A percentile compares a stretch with the other conserved stretches of the same genome.
These are phyloP conservation scores for Nemapogon koenigi DNA, from an alignment of 2,888 invertebrate species.

Conservation along the genomic window DNA sequence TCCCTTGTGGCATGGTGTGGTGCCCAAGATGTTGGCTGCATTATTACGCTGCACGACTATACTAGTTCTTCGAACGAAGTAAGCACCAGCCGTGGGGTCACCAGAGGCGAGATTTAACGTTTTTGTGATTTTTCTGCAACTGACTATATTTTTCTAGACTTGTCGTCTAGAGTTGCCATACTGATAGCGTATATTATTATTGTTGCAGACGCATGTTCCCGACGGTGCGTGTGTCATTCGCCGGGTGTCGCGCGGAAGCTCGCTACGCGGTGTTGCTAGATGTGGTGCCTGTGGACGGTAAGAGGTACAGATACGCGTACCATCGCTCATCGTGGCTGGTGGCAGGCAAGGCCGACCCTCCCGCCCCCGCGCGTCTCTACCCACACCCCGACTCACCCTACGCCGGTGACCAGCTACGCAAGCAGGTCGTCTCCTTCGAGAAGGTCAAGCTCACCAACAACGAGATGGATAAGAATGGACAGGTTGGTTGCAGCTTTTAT, in stretches of 20 bases:
- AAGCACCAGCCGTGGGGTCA: too few relatives aligned
- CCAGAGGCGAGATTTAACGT: too few relatives aligned
- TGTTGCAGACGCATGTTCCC: conserved; percentile 94
- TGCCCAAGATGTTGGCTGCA: too few relatives aligned
- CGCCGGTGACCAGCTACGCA: conserved; percentile 92
- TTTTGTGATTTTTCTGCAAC: too few relatives aligned
- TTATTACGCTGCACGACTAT: too few relatives aligned
- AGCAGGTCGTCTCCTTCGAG: conserved; percentile 97
- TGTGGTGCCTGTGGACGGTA: conserved; percentile 96
- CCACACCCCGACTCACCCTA: conserved; percentile 97
- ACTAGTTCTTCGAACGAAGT: too few relatives aligned
- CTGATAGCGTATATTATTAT: too few relatives aligned
- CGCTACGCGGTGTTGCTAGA: conserved; percentile 94
- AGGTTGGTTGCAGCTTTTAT: conserved; percentile 68
- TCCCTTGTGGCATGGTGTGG: too few relatives aligned
- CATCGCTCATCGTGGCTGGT: conserved; percentile 98
- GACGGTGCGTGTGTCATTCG: conserved; percentile 93
- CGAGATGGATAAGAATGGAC: conserved; percentile 95
- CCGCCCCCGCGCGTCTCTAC: conserved; percentile 91
- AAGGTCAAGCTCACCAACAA: conserved; percentile 98
- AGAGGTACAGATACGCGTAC: conserved; percentile 97
- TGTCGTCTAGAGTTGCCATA: too few relatives aligned
- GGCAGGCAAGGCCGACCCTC: conserved; percentile 98
- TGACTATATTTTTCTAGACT: too few relatives aligned
- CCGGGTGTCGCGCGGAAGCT: conserved; percentile 80